Evolutionary conservation across 2,113 vertebrate species (phyloP), one percentile per base, ranked within the genome.

Genomic region (Amphiprion ocellaris): DNA sequence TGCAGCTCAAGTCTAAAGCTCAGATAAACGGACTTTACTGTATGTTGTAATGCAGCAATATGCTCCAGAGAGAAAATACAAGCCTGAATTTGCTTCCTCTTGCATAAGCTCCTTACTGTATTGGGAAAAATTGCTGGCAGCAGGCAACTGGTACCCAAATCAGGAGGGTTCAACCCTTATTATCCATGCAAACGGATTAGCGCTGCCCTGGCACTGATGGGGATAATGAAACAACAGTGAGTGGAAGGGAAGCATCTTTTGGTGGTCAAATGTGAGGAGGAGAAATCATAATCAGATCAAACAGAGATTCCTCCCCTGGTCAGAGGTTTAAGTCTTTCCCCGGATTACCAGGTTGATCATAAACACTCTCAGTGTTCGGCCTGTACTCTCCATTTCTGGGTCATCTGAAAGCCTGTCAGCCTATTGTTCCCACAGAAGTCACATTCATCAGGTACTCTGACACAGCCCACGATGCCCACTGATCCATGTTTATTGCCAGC

Each of bases 401-500:
- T 67, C 69, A 21, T 37, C 50, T 33, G 26, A 46, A 0, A 33
- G 7, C 26, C 23, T 28, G 61, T 24, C 41, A n/a, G 9, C 28
- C 21, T 44, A 17, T 61, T 55, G 9, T 55, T 68, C 58, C 17
- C 61, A 61, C 41, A 59, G 21, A 50, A 24, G 49, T 21, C 47
- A 33, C 66, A 81, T 75, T 88, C 80, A 73, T 87, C 78, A 70
- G 69, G 72, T 87, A 58, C 73, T 33, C 3, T 26, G 8, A 74
- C 56, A 70, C 23, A 21, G 6, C 12, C 10, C 16, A 4, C 5
- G 2, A 19, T 24, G 5, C 10, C 21, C 50, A 73, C 46, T 60
- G 11, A 39, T 39, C 23, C 47, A 1, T 50, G 52, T 73, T 71
- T 56, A 26, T 63, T 19, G 76, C 71, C 84, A 88, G 87, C 84